Conservation (phyloP, 1,140 invertebrate species). For the Ips typographus region DNA sequence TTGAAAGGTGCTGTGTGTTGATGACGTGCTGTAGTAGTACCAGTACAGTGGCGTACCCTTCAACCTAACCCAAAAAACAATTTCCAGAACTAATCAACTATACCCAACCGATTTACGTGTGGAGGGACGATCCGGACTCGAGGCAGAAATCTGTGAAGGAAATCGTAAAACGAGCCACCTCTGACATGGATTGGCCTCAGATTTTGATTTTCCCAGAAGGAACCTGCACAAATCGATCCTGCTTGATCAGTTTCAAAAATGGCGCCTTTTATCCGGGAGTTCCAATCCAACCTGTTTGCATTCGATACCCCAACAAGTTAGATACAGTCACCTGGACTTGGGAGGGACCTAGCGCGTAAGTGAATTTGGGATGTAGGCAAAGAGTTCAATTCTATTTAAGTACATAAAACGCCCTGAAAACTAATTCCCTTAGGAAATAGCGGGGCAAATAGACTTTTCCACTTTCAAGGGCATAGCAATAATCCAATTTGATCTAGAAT, state of each 20-base stretch:
- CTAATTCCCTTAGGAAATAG: no score
- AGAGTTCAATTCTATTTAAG: no score
- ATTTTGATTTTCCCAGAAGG: slow-evolving; percentile 95
- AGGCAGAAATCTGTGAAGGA: slow-evolving; percentile 88
- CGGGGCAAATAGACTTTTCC: no score
- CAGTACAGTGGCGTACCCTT: no score
- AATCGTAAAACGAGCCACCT: slow-evolving; percentile 82
- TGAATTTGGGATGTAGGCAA: slow-evolving; percentile 39
- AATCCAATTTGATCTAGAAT: no score
- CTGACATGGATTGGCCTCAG: slow-evolving; percentile 86
- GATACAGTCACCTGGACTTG: slow-evolving; percentile 97
- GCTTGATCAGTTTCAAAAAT: slow-evolving; percentile 93
- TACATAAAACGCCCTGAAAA: no score
- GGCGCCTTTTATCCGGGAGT: slow-evolving; percentile 86
- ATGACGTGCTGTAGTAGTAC: no score
- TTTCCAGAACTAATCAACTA: slow-evolving; percentile 84
- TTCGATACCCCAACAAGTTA: slow-evolving; percentile 87
- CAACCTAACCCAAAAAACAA: background rate
- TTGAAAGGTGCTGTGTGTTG: background rate
- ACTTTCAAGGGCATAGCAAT: no score
- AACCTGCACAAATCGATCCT: slow-evolving; percentile 91
- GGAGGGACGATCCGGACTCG: slow-evolving; percentile 89
- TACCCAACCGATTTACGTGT: slow-evolving; percentile 92
- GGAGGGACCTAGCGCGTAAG: slow-evolving; percentile 94
- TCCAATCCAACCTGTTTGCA: slow-evolving; percentile 90